Evolutionary conservation across 2,797 vertebrate species (phyloP).

Genomic region (Oophaga sylvatica): DNA sequence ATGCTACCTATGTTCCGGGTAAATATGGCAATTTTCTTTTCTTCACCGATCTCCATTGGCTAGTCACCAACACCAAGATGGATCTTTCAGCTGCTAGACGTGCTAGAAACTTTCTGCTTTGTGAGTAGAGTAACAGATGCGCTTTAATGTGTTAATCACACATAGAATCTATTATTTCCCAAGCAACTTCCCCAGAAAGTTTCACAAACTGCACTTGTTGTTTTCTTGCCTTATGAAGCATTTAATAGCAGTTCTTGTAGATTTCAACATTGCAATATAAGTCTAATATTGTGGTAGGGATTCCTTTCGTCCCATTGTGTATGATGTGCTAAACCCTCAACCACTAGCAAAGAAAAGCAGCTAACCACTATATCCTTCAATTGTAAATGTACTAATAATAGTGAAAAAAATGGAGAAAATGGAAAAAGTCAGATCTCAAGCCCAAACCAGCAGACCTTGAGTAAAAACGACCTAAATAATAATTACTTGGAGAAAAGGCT

Average conservation of each 20-base stretch:
- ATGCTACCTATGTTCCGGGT: not conserved
- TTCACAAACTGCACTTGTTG: not conserved
- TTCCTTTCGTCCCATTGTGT: not conserved
- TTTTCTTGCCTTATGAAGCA: not conserved
- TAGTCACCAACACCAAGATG: not conserved
- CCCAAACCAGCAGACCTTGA: constrained; percentile 38
- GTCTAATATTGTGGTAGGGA: not conserved
- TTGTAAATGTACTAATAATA: constrained; percentile 1
- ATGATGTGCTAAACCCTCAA: not conserved
- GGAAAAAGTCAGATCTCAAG: constrained; percentile 26
- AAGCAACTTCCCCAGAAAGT: not conserved
- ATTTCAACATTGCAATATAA: not conserved
- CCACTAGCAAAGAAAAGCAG: not conserved
- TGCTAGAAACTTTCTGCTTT: not conserved
- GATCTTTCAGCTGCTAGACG: not conserved
- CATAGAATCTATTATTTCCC: not conserved
- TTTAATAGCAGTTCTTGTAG: constrained; percentile 4
- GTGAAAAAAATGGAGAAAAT: constrained; percentile 12
- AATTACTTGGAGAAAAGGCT: constrained; percentile 49
- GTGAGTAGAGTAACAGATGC: not conserved
- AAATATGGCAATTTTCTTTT: not conserved
- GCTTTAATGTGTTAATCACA: not conserved
- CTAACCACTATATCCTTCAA: not conserved
- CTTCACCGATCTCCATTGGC: not conserved
- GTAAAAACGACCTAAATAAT: constrained; percentile 53